These are phyloP conservation scores for Pseudomyrmex flavicornis DNA, from an alignment of 1,140 invertebrate genomes.

Conservation along the genomic window DNA sequence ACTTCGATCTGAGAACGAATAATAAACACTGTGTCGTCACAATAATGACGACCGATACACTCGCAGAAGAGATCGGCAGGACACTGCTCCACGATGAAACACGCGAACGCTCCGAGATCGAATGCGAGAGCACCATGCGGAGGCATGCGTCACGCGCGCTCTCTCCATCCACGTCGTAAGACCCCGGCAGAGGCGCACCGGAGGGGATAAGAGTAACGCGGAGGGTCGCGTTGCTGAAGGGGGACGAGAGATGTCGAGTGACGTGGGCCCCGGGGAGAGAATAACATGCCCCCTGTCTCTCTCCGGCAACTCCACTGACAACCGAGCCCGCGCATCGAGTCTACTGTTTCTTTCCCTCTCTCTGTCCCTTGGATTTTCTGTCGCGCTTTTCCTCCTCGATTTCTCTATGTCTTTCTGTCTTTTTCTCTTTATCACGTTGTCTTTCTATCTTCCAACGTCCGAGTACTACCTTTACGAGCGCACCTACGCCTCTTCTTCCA, in stretches of 20 bases:
- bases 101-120: conserved; percentile 66
- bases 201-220: conserved; percentile 49
- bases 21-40: too few species aligned
- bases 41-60: neutral
- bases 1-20: neutral
- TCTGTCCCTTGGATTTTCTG: neutral
- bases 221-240: neutral
- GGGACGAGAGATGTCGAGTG: conserved; percentile 39
- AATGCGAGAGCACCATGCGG: conserved; percentile 64
- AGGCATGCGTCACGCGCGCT: conserved; percentile 72
- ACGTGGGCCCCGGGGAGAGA: conserved; percentile 55
- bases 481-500: conserved; percentile 26
- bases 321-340: neutral
- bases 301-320: neutral
- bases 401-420: neutral
- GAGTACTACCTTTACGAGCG: conserved; percentile 34
- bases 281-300: conserved; percentile 36
- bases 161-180: conserved; percentile 51
- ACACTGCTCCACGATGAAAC: conserved; percentile 59
- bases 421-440: conserved; percentile 13
- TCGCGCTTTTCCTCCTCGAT: neutral
- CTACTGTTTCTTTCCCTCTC: conserved; percentile 44
- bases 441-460: conserved; percentile 11
- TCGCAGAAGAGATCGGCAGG: conserved; percentile 53
- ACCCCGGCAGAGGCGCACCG: conserved; percentile 62